Evolutionary conservation across 1,140 invertebrate genomes (phyloP).

Genomic region (Harpegnathos saltator): DNA sequence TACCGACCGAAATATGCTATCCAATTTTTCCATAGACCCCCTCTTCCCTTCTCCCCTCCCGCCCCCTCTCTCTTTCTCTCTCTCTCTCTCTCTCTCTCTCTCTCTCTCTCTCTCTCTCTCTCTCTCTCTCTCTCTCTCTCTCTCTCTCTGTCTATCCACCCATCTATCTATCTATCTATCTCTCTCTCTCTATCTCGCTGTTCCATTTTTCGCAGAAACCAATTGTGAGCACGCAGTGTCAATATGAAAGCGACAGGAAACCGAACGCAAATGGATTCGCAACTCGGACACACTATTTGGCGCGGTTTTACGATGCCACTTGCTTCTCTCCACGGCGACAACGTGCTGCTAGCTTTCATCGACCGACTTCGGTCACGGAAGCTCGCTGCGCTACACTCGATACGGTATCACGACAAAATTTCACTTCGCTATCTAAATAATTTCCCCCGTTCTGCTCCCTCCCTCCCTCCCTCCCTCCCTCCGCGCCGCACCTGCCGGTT

Average conservation of each 20-base stretch:
- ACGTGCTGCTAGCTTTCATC: constrained; percentile 30
- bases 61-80: too few relatives aligned
- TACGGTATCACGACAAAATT: constrained; percentile 12
- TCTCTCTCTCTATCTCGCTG: background rate
- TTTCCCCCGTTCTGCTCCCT: background rate
- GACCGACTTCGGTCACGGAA: constrained; percentile 10
- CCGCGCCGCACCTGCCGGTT: too few relatives aligned
- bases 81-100: background rate
- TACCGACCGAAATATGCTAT: background rate
- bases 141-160: too few relatives aligned
- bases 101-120: too few relatives aligned
- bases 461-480: too few relatives aligned
- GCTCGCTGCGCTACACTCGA: background rate
- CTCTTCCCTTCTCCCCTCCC: too few relatives aligned
- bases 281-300: constrained; percentile 24
- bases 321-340: constrained; percentile 1
- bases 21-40: constrained; percentile 12
- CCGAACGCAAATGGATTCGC: constrained; percentile 31
- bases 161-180: too few relatives aligned
- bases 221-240: constrained; percentile 37
- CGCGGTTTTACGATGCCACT: constrained; percentile 36
- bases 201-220: constrained; percentile 20
- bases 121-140: too few relatives aligned
- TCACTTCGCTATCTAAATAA: constrained; percentile 7
- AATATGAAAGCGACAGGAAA: constrained; percentile 41